Evolutionary conservation across 2,797 vertebrate species (phyloP).

Genomic region (Garrulus glandarius): DNA sequence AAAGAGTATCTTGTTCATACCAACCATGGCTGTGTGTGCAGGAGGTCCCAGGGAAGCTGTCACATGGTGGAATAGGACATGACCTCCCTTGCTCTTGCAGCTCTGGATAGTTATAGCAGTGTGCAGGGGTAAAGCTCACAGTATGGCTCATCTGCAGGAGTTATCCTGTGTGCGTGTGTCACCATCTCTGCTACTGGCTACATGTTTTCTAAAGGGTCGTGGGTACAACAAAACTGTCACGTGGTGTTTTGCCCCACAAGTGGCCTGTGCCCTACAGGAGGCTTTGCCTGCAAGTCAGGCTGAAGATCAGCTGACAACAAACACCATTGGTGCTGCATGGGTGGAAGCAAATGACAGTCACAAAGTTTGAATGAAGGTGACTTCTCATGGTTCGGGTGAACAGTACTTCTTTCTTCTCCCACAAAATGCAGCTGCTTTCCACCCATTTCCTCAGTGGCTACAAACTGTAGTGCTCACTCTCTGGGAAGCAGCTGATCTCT

Average conservation of each 20-base stretch:
- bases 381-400: not conserved
- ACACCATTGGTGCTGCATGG: fast-evolving
- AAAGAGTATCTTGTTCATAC: fast-evolving
- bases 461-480: not conserved
- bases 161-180: fast-evolving
- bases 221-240: fast-evolving
- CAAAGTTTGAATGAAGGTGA: not conserved
- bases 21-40: fast-evolving
- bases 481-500: not conserved
- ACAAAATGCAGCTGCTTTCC: not conserved
- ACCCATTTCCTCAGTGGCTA: not conserved
- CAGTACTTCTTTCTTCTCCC: not conserved
- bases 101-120: fast-evolving
- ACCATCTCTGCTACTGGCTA: fast-evolving
- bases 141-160: fast-evolving
- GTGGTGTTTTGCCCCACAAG: not conserved
- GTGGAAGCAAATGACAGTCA: not conserved
- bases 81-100: not conserved
- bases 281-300: not conserved
- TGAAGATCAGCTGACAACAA: not conserved
- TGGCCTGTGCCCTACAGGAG: not conserved
- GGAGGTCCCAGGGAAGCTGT: fast-evolving
- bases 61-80: fast-evolving
- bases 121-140: not conserved
- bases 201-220: fast-evolving